Conservation (phyloP, 2,113 vertebrate genomes). For the Chascanopsetta lugubris region DNA sequence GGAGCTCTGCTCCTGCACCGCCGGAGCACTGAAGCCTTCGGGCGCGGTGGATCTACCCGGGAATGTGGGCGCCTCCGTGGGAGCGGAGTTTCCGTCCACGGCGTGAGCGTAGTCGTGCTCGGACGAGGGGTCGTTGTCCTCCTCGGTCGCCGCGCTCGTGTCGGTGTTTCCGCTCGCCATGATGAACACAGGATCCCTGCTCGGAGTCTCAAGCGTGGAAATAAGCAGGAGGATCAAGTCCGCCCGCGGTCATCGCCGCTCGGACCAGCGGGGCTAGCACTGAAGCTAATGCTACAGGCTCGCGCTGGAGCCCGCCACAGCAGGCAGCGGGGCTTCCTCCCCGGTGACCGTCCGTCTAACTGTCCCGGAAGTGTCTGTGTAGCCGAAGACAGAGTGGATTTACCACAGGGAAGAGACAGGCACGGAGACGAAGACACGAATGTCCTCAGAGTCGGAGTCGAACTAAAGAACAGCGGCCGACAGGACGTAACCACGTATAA, state of each 20-base stretch:
- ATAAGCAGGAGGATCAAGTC: constrained; percentile 1
- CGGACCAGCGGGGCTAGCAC: too few relatives aligned
- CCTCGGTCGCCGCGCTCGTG: neutral
- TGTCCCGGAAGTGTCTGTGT: too few relatives aligned
- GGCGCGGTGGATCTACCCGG: neutral
- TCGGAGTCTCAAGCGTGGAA: neutral
- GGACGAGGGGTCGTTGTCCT: constrained; percentile 1
- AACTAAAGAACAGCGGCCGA: neutral
- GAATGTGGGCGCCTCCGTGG: constrained; percentile 8
- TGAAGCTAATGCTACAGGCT: constrained; percentile 2
- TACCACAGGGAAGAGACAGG: fast-evolving
- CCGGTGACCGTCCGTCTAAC: neutral
- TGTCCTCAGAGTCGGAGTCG: neutral
- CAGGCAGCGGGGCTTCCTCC: neutral
- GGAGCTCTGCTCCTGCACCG: neutral
- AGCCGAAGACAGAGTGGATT: too few relatives aligned
- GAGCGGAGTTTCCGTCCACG: neutral
- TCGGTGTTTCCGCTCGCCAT: constrained; percentile 50
- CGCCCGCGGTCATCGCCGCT: constrained; percentile 13
- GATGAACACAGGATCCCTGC: neutral
- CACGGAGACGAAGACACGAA: neutral
- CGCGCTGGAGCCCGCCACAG: constrained; percentile 8
- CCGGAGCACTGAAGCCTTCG: neutral
- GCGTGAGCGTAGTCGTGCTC: constrained; percentile 67
- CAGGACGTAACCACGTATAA: constrained; percentile 38